These are phyloP conservation scores for Misgurnus anguillicaudatus DNA, from an alignment of 2,113 vertebrate genomes.

Conservation along the genomic window DNA sequence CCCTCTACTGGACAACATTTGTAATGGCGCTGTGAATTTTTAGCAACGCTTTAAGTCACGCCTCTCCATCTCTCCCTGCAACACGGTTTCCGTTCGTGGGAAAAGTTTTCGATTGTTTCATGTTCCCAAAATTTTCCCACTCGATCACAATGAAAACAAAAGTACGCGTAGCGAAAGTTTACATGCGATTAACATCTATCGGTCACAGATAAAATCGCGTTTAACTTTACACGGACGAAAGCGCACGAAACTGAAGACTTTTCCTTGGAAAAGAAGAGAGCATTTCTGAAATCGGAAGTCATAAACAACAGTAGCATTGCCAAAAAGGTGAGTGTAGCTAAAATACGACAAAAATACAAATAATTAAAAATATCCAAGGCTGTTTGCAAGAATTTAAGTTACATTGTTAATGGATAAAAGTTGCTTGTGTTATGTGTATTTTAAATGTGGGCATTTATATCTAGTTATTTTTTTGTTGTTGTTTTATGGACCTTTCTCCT, in stretches of 20 bases:
- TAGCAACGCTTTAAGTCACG: conserved; percentile 31
- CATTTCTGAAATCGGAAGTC: neutral
- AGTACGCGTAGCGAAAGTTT: neutral
- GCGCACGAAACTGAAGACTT: neutral
- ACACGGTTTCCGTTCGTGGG: conserved; percentile 45
- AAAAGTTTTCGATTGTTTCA: conserved; percentile 20
- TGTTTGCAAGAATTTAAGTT: neutral
- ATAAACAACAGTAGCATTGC: neutral
- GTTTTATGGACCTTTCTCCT: too few species aligned
- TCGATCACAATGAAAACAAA: conserved; percentile 12
- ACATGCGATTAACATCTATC: neutral
- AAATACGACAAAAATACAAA: neutral
- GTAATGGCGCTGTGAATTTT: neutral
- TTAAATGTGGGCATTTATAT: neutral
- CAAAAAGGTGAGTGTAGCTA: neutral
- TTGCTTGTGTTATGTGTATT: neutral
- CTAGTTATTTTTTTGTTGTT: neutral
- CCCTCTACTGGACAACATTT: neutral
- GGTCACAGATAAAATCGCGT: neutral
- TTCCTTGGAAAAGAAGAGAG: conserved; percentile 8
- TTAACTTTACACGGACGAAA: neutral
- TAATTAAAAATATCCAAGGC: neutral
- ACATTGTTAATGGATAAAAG: neutral
- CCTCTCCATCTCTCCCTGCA: conserved; percentile 40
- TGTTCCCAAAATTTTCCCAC: neutral